A percentile compares a stretch with the other conserved stretches of the same genome.
Evolutionary conservation across 2,113 vertebrate species (phyloP).

Genomic region (Cyanocitta stelleri): DNA sequence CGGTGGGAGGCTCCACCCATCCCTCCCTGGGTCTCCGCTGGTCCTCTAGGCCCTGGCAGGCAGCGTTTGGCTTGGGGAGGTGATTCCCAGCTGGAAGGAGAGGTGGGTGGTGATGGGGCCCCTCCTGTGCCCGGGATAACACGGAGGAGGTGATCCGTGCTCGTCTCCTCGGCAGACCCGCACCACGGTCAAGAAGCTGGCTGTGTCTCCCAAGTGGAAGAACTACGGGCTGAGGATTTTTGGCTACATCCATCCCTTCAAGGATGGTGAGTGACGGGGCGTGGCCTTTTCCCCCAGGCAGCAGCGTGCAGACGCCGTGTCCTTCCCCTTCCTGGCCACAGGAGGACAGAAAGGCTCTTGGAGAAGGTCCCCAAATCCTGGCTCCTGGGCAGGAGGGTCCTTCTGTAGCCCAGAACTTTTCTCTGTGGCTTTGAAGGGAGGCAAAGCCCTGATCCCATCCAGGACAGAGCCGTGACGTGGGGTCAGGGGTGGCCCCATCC

Average conservation of each 20-base stretch:
- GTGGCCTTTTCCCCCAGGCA: not conserved
- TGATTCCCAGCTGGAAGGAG: not conserved
- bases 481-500: not conserved
- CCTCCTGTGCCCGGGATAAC: rapidly evolving
- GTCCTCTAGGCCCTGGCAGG: not conserved
- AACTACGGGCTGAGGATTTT: conserved; percentile 96
- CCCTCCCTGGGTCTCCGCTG: not conserved
- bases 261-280: conserved; percentile 81
- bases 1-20: rapidly evolving
- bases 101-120: not conserved
- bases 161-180: conserved; percentile 74
- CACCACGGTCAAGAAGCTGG: conserved; percentile 90
- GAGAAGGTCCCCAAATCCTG: rapidly evolving
- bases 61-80: not conserved
- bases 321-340: not conserved
- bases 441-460: not conserved
- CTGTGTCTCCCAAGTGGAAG: conserved; percentile 97
- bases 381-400: not conserved
- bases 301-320: rapidly evolving
- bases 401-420: not conserved
- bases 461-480: rapidly evolving
- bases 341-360: not conserved
- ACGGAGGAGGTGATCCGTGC: rapidly evolving
- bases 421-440: not conserved
- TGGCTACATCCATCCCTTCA: conserved; percentile 93